Evolutionary conservation across 2,113 vertebrate genomes (phyloP).

Genomic region (Saguinus imperator): DNA sequence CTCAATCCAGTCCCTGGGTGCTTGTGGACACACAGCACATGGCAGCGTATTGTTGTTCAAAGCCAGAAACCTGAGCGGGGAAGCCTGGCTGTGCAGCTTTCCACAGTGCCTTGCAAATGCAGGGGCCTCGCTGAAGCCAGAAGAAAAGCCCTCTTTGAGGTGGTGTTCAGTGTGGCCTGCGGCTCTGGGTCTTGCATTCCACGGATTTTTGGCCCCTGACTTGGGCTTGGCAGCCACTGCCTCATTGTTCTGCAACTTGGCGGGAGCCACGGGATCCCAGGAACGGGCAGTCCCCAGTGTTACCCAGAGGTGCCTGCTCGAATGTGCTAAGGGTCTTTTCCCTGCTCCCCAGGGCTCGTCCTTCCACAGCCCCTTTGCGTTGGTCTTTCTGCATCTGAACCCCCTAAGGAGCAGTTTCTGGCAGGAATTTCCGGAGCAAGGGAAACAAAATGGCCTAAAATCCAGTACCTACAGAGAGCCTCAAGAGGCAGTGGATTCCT

Average conservation of each 20-base stretch:
- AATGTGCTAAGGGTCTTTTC: neutral
- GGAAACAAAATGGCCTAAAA: neutral
- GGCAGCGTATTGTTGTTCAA: no score
- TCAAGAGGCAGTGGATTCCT: neutral
- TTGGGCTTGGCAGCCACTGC: conserved; percentile 47
- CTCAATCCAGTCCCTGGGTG: neutral
- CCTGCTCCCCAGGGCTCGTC: fast-evolving
- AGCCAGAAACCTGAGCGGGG: neutral
- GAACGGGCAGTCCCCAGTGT: neutral
- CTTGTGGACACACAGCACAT: fast-evolving
- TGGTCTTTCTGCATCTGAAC: neutral
- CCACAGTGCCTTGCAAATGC: fast-evolving
- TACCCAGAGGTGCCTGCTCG: neutral
- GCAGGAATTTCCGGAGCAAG: neutral
- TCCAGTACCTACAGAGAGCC: neutral
- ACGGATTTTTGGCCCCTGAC: conserved; percentile 48
- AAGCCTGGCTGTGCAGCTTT: fast-evolving
- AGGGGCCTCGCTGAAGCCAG: neutral
- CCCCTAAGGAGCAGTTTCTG: neutral
- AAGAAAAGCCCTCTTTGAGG: conserved; percentile 44
- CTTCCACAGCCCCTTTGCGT: neutral
- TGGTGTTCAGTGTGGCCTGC: neutral
- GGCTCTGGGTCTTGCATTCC: conserved; percentile 61
- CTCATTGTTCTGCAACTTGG: conserved; percentile 62
- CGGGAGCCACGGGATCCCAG: neutral